These are phyloP conservation scores for Scaptodrosophila lebanonensis DNA, from an alignment of 1,140 invertebrate species.

Conservation along the genomic window DNA sequence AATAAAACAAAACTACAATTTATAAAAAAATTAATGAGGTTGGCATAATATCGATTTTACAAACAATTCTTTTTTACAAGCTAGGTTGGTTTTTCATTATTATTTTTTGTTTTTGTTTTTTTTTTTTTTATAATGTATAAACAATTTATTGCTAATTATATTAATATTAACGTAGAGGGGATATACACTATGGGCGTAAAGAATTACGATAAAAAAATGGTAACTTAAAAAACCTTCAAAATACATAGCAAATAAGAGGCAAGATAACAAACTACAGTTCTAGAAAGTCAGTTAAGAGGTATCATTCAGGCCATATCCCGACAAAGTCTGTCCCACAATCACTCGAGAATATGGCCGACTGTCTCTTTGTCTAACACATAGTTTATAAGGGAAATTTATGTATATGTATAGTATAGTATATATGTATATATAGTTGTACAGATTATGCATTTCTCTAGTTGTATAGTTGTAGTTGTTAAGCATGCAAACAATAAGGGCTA, in stretches of 20 bases:
- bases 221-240: slow-evolving; percentile 40
- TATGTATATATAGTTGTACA: slow-evolving; percentile 19
- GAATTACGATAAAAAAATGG: slow-evolving; percentile 6
- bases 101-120: slow-evolving; percentile 37
- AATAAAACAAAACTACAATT: slow-evolving; percentile 11
- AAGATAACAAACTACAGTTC: slow-evolving; percentile 36
- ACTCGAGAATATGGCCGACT: not conserved
- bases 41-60: slow-evolving; percentile 34
- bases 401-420: slow-evolving; percentile 23
- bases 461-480: slow-evolving; percentile 62
- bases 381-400: too few relatives aligned
- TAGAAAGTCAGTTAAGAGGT: slow-evolving; percentile 31
- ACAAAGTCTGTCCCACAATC: too few relatives aligned
- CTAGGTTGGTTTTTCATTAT: slow-evolving; percentile 38
- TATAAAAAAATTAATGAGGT: slow-evolving; percentile 18
- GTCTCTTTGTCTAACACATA: not conserved
- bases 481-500: slow-evolving; percentile 72
- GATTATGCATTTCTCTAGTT: slow-evolving; percentile 39
- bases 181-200: slow-evolving; percentile 31
- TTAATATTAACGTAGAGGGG: slow-evolving; percentile 19
- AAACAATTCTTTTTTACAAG: slow-evolving; percentile 61
- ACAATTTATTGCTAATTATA: slow-evolving; percentile 38
- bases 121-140: slow-evolving; percentile 32
- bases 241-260: slow-evolving; percentile 36
- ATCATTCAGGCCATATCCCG: too few relatives aligned